Base-by-base conservation (phyloP, 1,140 invertebrate species). In the Saccostrea glomerata region DNA sequence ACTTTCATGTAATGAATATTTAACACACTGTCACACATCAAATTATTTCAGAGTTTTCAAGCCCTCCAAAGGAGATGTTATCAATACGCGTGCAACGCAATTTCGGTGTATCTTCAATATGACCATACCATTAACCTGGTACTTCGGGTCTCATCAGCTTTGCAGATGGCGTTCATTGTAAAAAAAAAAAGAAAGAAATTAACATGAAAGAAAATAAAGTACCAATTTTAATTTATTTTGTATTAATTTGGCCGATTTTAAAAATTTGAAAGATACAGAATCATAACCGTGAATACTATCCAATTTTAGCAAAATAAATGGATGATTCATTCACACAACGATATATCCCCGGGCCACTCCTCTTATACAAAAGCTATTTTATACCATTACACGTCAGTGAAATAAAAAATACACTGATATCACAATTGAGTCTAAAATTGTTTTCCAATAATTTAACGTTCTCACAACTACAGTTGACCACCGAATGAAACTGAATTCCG, bases 361-460 rank as follows among this genome's bases (percentile, higher is more conserved):
- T 66, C 20, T n/a, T n/a, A 77, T n/a, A 63, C 15, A 17, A 63
- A 63, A 63, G 58, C 58, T n/a, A 63, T n/a, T 63, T 47, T 63
- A n/a, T 20, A 63, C 17, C 58, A 17, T 20, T 63, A 63, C 58
- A n/a, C 58, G n/a, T 63, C 58, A 63, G 58, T n/a, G n/a, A 63
- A 63, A n/a, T 17, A 63, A 63, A 63, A 63, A 63, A 20, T 63
- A 63, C n/a, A 20, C 17, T 20, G 58, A 20, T 63, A 63, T 63
- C 17, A 63, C 17, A 63, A 20, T 63, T 63, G 58, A 63, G 17
- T n/a, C 58, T 17, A 12, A 77, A 77, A 77, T 17, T 36, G 70
- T 77, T 77, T 77, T 77, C 25, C 70, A 77, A 77, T 77, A 77
- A 30, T 77, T 36, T 30, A 25, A 11, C 70, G 70, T 30, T 30